Percentiles rank a stretch among this genome's conserved stretches.
Evolutionary conservation across 1,140 invertebrate genomes (phyloP).

Genomic region (Euura lappo): DNA sequence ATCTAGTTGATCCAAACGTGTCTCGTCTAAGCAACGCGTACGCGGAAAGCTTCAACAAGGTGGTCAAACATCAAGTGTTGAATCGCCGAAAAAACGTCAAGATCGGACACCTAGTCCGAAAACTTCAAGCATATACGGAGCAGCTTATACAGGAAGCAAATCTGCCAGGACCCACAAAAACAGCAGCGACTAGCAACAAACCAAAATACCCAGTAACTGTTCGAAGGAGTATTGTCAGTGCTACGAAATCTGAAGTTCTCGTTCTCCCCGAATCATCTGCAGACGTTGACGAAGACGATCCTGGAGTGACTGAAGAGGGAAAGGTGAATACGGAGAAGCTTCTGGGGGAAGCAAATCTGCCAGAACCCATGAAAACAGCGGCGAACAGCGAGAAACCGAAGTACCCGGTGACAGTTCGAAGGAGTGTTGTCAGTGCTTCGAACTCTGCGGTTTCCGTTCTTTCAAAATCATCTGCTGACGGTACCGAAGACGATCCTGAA

Average conservation of each 20-base stretch:
- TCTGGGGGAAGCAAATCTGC: neutral
- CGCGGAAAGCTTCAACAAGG: conserved; percentile 16
- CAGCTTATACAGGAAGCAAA: conserved; percentile 4
- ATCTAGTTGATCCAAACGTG: conserved; percentile 19
- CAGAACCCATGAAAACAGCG: neutral
- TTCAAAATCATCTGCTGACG: neutral
- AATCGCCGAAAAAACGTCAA: conserved; percentile 6
- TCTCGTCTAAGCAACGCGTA: conserved; percentile 25
- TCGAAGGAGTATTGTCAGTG: neutral
- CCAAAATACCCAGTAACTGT: conserved; percentile 19
- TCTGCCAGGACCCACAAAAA: neutral
- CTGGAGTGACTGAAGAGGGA: neutral
- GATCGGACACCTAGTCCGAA: conserved; percentile 14
- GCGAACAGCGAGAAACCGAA: conserved; percentile 14
- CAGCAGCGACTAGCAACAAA: conserved; percentile 11
- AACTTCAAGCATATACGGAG: conserved; percentile 11
- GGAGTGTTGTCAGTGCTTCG: conserved; percentile 13
- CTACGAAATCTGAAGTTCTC: neutral
- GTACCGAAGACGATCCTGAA: neutral
- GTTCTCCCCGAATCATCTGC: neutral
- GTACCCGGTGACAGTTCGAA: conserved; percentile 12
- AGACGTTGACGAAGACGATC: neutral
- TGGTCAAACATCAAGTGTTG: conserved; percentile 11
- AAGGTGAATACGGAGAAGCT: neutral
- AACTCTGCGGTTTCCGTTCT: conserved; percentile 11